Base-by-base conservation (phyloP, 2,888 invertebrate species). In the Pheosia gnoma region DNA sequence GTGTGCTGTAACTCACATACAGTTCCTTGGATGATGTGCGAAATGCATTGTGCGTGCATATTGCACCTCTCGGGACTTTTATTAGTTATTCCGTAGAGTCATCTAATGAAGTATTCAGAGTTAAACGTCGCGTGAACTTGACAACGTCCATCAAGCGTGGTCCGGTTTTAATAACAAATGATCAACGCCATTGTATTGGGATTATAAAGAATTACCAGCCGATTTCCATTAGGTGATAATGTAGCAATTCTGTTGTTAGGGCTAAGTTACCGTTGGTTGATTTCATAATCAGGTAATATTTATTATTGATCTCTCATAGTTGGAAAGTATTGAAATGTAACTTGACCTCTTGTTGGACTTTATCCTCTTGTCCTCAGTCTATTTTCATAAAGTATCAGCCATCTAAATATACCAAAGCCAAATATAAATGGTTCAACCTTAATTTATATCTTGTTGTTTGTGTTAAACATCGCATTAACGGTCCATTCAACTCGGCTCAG, bases 81-180 rank as follows among this genome's bases (percentile, higher is more conserved):
- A 87, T 88, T 85, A 86, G 75, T 78, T 78, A 77, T 86, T 84
- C 73, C 80, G 90, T 84, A 81, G 72, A 88, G 88, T 91, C 91
- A 91, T 86, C 88, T 92, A 89, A 92, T 92, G 89, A 91, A 91
- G 89, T 88, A 91, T 91, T 91, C 87, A 90, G 77, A 73, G 79
- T 65, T 78, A 77, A 78, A 79, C 68, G 59, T 72, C 70, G 63
- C 71, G 71, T 72, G 78, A 71, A 74, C 74, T 72, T 65, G 71
- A 57, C 62, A 66, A 55, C 66, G n/a, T 36, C 77, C 75, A 75
- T 75, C 77, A 78, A 75, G 67, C 78, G 66, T 80, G 74, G 72
- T 78, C 81, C 81, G 83, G 79, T 84, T 83, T 78, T 83, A 81
- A 82, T 80, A 84, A 84, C 83, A 84, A 88, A 86, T 86, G 85